A percentile compares a stretch with the other conserved stretches of the same genome.
phyloP scores from a whole-genome alignment of 2,888 invertebrate species.

The Ochropleura plecta region DNA sequence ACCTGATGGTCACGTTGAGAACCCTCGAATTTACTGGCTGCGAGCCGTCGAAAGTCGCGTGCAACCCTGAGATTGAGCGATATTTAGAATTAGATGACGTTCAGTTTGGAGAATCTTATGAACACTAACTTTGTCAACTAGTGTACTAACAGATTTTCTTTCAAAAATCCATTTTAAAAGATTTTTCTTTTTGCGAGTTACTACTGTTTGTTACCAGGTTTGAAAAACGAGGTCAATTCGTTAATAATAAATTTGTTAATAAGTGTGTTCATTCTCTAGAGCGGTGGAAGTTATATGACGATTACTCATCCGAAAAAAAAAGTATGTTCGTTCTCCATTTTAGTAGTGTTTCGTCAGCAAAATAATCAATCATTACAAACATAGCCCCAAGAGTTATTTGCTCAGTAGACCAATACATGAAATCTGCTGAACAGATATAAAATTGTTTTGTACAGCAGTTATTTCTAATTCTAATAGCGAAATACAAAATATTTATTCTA shows the following conservation, averaged over 20 bases:
- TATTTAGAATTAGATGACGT: slow-evolving; percentile 18
- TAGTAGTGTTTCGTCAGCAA: not conserved
- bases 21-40: slow-evolving; percentile 91
- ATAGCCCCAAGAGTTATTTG: slow-evolving; percentile 1
- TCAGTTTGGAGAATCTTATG: not conserved
- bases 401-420: not conserved
- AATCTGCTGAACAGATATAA: slow-evolving; percentile 19
- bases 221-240: no score
- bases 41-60: slow-evolving; percentile 90
- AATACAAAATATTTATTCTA: slow-evolving; percentile 28
- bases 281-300: no score
- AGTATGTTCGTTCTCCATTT: not conserved
- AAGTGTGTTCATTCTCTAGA: not conserved
- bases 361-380: slow-evolving; percentile 29
- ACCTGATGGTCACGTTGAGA: slow-evolving; percentile 89
- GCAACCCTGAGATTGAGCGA: slow-evolving; percentile 74
- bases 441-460: slow-evolving; percentile 20
- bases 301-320: no score
- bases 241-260: no score
- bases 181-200: no score
- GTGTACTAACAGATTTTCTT: not conserved
- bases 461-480: slow-evolving; percentile 23
- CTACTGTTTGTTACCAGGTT: no score
- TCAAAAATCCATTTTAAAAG: not conserved
- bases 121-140: not conserved